phyloP scores from a whole-genome alignment of 2,797 vertebrate species.

The Artibeus jamaicensis region DNA sequence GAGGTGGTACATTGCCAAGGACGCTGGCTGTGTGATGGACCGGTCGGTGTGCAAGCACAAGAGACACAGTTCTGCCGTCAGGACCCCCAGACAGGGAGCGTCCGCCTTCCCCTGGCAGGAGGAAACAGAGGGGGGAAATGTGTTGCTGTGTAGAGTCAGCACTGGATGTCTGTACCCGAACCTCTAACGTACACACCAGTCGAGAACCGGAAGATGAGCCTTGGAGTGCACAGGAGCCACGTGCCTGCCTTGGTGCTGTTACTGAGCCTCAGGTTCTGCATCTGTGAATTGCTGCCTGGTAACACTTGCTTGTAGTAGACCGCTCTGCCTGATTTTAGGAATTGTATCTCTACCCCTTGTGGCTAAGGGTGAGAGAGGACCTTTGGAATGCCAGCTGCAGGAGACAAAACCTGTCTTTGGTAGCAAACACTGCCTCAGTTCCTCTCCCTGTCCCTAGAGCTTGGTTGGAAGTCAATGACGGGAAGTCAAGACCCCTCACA shows the following conservation, averaged over 20 bases:
- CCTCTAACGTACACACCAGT: not conserved
- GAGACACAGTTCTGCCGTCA: conserved; percentile 66
- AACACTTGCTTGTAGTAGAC: too few species aligned
- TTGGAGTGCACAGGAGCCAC: not conserved
- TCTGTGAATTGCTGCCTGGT: not conserved
- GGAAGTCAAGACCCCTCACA: too few species aligned
- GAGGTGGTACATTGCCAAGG: conserved; percentile 42
- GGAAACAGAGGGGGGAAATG: not conserved
- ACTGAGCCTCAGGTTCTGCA: not conserved
- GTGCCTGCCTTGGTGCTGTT: not conserved
- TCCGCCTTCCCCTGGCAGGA: conserved; percentile 41
- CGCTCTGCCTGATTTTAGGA: too few species aligned
- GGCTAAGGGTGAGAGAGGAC: too few species aligned
- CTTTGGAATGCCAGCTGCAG: too few species aligned
- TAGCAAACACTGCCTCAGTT: too few species aligned
- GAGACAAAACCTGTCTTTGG: too few species aligned
- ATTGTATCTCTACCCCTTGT: too few species aligned
- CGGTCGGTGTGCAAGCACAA: not conserved
- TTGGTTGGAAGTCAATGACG: too few species aligned
- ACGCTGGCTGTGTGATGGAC: not conserved
- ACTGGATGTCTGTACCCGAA: not conserved
- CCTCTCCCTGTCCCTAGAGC: too few species aligned
- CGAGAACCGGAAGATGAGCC: not conserved
- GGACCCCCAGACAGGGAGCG: conserved; percentile 59
- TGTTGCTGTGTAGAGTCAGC: not conserved